phyloP scores from a whole-genome alignment of 2,888 invertebrate species.

The Quadriops clusia region DNA sequence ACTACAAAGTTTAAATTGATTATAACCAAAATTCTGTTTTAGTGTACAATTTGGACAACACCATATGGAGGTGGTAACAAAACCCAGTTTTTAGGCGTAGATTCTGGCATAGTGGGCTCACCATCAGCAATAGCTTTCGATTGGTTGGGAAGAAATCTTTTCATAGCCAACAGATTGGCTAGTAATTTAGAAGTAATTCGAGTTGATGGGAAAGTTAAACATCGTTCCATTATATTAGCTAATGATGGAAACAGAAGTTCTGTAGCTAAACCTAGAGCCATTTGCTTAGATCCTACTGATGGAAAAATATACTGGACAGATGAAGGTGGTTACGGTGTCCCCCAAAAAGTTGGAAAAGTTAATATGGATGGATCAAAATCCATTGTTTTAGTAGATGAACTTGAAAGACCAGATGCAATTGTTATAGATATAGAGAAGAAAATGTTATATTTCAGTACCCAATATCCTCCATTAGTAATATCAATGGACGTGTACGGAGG shows the following conservation, averaged over 20 bases:
- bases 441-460: slow-evolving; percentile 78
- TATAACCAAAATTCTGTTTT: slow-evolving; percentile 5
- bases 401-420: slow-evolving; percentile 71
- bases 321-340: slow-evolving; percentile 82
- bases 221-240: slow-evolving; percentile 73
- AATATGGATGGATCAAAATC: slow-evolving; percentile 89
- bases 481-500: slow-evolving; percentile 63
- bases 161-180: slow-evolving; percentile 79
- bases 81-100: slow-evolving; percentile 67
- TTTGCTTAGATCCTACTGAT: slow-evolving; percentile 85
- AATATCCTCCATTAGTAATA: slow-evolving; percentile 58
- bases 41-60: slow-evolving; percentile 77
- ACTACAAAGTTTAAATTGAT: not conserved
- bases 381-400: slow-evolving; percentile 54
- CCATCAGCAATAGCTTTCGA: slow-evolving; percentile 90
- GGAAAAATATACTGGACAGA: slow-evolving; percentile 96
- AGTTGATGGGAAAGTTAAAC: slow-evolving; percentile 73
- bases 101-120: slow-evolving; percentile 80
- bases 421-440: slow-evolving; percentile 74
- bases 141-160: slow-evolving; percentile 92
- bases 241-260: slow-evolving; percentile 80
- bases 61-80: slow-evolving; percentile 77
- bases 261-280: slow-evolving; percentile 75
- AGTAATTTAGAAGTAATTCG: slow-evolving; percentile 84
- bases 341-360: slow-evolving; percentile 77